These are phyloP conservation scores for Atherix ibis DNA, from an alignment of 2,888 invertebrate genomes.

Conservation along the genomic window DNA sequence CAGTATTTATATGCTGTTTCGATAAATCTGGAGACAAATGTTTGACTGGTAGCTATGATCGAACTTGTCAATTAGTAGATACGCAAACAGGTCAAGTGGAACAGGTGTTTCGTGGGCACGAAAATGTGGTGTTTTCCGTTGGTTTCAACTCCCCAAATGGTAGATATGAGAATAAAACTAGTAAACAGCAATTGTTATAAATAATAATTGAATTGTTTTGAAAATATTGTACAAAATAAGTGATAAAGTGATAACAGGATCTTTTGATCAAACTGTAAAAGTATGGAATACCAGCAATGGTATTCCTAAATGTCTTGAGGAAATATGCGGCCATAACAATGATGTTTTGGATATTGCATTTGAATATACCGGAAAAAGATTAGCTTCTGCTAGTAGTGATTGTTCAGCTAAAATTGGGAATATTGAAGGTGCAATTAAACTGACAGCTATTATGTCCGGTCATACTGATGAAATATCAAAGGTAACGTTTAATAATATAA, in stretches of 20 bases:
- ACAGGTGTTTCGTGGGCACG: slow-evolving; percentile 54
- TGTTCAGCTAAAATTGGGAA: slow-evolving; percentile 58
- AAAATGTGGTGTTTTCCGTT: slow-evolving; percentile 68
- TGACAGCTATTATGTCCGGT: slow-evolving; percentile 44
- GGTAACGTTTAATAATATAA: too few relatives aligned
- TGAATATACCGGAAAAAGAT: slow-evolving; percentile 52
- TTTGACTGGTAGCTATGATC: slow-evolving; percentile 68
- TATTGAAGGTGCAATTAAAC: slow-evolving; percentile 37
- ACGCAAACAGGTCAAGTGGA: slow-evolving; percentile 52
- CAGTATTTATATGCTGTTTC: too few relatives aligned
- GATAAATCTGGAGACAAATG: slow-evolving; percentile 57
- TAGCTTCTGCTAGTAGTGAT: slow-evolving; percentile 63
- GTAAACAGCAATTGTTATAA: background rate
- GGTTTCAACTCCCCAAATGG: slow-evolving; percentile 61
- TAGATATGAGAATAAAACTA: slow-evolving; percentile 2
- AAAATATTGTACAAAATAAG: too few relatives aligned
- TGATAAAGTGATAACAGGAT: slow-evolving; percentile 58
- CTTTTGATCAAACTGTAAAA: slow-evolving; percentile 63
- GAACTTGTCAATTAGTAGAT: slow-evolving; percentile 69
- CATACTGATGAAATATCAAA: slow-evolving; percentile 55
- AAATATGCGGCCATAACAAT: slow-evolving; percentile 44
- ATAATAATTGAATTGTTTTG: too few relatives aligned
- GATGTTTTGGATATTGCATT: slow-evolving; percentile 63
- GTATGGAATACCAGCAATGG: slow-evolving; percentile 57
- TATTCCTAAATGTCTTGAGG: slow-evolving; percentile 41